Conservation (phyloP, 2,113 vertebrate genomes). For the Tyto alba region DNA sequence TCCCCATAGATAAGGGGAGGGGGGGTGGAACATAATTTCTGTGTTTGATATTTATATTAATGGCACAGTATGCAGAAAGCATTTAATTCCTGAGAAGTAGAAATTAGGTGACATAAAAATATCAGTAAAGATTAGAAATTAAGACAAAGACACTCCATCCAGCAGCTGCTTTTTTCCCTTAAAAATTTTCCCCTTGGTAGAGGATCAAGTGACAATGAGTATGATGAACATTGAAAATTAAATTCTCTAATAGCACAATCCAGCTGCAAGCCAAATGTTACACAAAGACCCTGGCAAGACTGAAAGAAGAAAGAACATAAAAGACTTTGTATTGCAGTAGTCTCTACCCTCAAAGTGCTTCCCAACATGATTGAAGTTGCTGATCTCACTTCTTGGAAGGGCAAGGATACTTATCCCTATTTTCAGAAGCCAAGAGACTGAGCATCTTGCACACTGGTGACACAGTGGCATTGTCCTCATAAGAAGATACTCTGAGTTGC, state of each 20-base stretch:
- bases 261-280: slow-evolving; percentile 36
- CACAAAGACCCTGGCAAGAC: slow-evolving; percentile 30
- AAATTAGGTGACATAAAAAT: slow-evolving; percentile 23
- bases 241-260: slow-evolving; percentile 30
- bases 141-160: not conserved
- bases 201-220: not conserved
- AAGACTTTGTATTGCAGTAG: not conserved
- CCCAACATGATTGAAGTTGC: not conserved
- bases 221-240: slow-evolving; percentile 13
- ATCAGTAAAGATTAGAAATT: slow-evolving; percentile 6
- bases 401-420: not conserved
- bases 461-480: not conserved
- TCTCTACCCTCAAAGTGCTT: not conserved
- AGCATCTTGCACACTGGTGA: not conserved
- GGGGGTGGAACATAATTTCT: not conserved
- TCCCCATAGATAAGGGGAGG: slow-evolving; percentile 1
- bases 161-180: not conserved
- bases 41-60: slow-evolving; percentile 31
- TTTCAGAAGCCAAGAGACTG: not conserved
- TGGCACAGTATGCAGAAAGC: not conserved
- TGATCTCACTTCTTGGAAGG: slow-evolving; percentile 16
- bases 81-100: not conserved
- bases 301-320: not conserved
- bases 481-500: not conserved
- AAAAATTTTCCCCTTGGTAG: not conserved